Evolutionary conservation across 2,113 vertebrate genomes (phyloP), one percentile per base, ranked within the genome.

Genomic region (Ammodytes marinus): DNA sequence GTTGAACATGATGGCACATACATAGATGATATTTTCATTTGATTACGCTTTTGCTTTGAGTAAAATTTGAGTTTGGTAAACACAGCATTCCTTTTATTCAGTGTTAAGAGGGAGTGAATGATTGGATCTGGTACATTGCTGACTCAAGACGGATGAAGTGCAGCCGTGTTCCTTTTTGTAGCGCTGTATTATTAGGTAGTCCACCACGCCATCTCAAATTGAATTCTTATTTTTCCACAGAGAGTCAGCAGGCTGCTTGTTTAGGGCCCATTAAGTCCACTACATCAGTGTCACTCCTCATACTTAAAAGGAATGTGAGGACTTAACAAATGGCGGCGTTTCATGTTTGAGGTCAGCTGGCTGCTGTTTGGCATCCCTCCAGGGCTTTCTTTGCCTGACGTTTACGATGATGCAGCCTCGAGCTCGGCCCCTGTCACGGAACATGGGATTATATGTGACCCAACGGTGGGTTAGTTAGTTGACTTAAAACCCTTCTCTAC

Each of bases 161-260:
- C 69, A 78, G 40, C 69, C 43, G 14, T 19, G 65, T 55, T 68
- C 11, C 15, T 59, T 19, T 58, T 15, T 40, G 42, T 52, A 52
- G 42, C 43, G 75, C 59, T 67, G 27, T 11, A 8, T 74, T 82
- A 46, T 74, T 82, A 46, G 42, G 43, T 37, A 60, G 70, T 67
- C 0, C 3, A 65, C 52, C 69, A 1, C 8, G 46, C 74, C 72
- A 43, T 35, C 57, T 49, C 67, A 55, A 68, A 76, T 72, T 63
- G 3, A 72, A 39, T 69, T 71, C 65, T 66, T 42, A 49, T 57
- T 68, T 76, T 74, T 70, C 35, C 73, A 8, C 40, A 70, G 14
- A 65, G 66, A 68, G 45, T 83, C 77, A 65, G 72, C 78, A 82
- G 78, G 72, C 72, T 40, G 39, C 68, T 82, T 64, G 59, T 90